Evolutionary conservation across 2,113 vertebrate species (phyloP), one percentile per base, ranked within the genome.

Genomic region (Thalassoma bifasciatum): DNA sequence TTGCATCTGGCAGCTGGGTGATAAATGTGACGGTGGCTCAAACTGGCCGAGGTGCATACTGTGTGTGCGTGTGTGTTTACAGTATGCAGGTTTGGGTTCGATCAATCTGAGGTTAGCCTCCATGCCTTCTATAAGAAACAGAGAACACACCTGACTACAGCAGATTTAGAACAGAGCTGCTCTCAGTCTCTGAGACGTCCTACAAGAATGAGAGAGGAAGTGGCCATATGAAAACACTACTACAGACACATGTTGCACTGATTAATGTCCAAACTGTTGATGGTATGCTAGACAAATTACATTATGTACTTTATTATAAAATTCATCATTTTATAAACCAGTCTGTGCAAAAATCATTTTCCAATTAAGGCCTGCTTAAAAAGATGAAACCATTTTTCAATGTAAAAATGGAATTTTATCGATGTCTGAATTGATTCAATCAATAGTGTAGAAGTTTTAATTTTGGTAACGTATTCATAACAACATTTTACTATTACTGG

Each of bases 141-240:
- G 88, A 85, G 59, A 88, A 91, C 94, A 94, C 92, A 94, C 93
- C 94, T 94, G 92, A 90, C 94, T 93, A 94, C 91, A 91, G 92
- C 88, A 92, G 92, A 76, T 86, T 91, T 82, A 92, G 85, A 86
- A 91, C 88, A 92, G 92, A 93, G 90, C 83, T 92, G 92, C 88
- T 93, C 84, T 93, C 92, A 90, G 86, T 93, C 87, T 92, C 91
- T 90, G 93, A 93, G 90, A 88, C 51, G 90, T 92, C 94, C 93
- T 93, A 93, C 70, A 85, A 91, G 86, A 91, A 90, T 79, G 86
- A 94, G 91, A 94, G 87, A 93, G 88, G 92, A 83, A 90, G 88
- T 69, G 83, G 88, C 91, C 90, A 83, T 61, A 87, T 93, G 78
- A 93, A 90, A 84, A 93, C 76, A 91, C 72, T 14, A 46, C 79